These are phyloP conservation scores for Diarsia dahlii DNA, from an alignment of 2,888 invertebrate species.

Conservation along the genomic window DNA sequence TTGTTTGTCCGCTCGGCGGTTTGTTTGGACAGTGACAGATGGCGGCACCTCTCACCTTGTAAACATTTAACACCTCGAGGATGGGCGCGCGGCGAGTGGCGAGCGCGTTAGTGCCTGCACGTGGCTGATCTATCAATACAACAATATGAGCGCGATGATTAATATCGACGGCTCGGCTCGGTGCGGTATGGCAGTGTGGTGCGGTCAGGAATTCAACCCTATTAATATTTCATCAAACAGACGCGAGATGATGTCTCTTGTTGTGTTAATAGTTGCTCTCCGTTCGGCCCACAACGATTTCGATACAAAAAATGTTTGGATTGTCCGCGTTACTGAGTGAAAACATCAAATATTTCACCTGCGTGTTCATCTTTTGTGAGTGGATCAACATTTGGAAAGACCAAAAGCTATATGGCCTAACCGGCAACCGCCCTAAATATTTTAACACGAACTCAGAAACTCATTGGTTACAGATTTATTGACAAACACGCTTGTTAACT, in stretches of 20 bases:
- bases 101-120: constrained; percentile 64
- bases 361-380: constrained; percentile 9
- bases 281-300: constrained; percentile 59
- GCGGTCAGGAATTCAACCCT: constrained; percentile 79
- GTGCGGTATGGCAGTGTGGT: constrained; percentile 41
- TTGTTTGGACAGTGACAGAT: constrained; percentile 82
- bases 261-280: constrained; percentile 75
- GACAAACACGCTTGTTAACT: constrained; percentile 2
- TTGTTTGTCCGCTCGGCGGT: constrained; percentile 69
- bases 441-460: background rate
- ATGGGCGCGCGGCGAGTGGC: constrained; percentile 14
- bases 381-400: background rate
- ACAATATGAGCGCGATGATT: constrained; percentile 81
- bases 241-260: constrained; percentile 72
- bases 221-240: constrained; percentile 87
- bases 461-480: background rate
- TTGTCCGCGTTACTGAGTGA: constrained; percentile 72
- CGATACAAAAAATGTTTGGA: constrained; percentile 75
- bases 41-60: constrained; percentile 78
- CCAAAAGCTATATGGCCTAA: background rate
- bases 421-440: background rate
- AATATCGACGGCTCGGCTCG: constrained; percentile 73
- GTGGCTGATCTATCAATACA: constrained; percentile 65
- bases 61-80: constrained; percentile 85
- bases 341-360: constrained; percentile 73